A percentile compares a stretch with the other conserved stretches of the same genome.
Conservation (phyloP, 2,113 vertebrate species). For the Mungos mungo region DNA sequence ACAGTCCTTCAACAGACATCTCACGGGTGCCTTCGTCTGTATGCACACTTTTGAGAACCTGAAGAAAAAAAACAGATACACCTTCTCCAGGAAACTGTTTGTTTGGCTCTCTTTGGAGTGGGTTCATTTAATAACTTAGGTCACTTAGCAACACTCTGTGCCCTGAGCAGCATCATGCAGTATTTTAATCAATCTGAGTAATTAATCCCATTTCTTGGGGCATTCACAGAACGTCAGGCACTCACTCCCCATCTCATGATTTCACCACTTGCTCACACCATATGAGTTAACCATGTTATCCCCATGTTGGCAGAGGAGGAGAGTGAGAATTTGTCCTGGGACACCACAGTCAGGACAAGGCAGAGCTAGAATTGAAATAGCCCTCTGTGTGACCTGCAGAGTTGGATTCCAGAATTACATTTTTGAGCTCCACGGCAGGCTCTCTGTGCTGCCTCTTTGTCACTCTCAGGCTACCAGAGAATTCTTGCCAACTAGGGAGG, state of each 20-base stretch:
- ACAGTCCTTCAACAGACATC: background rate
- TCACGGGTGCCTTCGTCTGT: background rate
- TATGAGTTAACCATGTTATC: background rate
- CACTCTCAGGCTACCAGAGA: background rate
- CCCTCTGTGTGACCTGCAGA: background rate
- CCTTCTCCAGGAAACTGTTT: background rate
- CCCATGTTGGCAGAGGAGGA: background rate
- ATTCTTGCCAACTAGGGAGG: background rate
- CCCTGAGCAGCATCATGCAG: background rate
- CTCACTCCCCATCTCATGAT: background rate
- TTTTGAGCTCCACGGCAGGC: background rate
- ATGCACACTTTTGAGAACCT: background rate
- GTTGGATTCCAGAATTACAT: background rate
- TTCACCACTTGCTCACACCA: background rate
- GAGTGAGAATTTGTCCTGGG: background rate
- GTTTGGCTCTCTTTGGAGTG: background rate
- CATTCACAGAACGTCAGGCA: background rate
- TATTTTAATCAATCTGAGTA: background rate
- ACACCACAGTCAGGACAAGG: background rate
- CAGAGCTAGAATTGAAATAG: background rate
- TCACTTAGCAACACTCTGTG: background rate
- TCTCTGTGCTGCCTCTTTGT: background rate
- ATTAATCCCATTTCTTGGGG: background rate
- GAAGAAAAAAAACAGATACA: constrained; percentile 34
- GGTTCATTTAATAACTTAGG: background rate